Conservation (phyloP, 1,140 invertebrate genomes). For the Cydia strobilella region DNA sequence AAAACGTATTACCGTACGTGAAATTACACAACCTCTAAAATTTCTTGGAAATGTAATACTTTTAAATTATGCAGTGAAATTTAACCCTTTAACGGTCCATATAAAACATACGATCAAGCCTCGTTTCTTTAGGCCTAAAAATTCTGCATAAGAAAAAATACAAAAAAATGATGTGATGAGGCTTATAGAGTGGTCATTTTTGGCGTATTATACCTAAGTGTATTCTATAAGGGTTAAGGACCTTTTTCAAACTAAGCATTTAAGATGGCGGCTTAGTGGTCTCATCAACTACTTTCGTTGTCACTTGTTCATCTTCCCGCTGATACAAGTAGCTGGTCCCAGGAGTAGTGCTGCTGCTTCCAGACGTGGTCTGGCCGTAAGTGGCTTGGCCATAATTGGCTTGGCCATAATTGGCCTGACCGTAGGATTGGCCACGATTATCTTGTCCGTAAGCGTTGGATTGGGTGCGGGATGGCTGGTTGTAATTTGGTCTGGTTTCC, state of each 20-base stretch:
- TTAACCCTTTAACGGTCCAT: too few species aligned
- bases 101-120: too few species aligned
- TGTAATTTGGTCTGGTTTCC: neutral
- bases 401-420: conserved; percentile 39
- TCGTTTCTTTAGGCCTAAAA: too few species aligned
- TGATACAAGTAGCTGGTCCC: conserved; percentile 65
- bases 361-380: conserved; percentile 34
- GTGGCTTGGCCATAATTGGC: conserved; percentile 39
- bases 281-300: conserved; percentile 45
- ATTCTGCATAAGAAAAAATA: too few species aligned
- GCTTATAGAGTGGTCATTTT: too few species aligned
- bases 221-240: neutral
- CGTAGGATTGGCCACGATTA: conserved; percentile 33
- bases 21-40: too few species aligned
- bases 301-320: conserved; percentile 59
- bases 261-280: conserved; percentile 49
- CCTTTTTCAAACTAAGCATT: neutral
- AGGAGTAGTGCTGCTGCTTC: conserved; percentile 52
- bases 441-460: conserved; percentile 32
- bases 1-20: too few species aligned
- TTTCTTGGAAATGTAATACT: too few species aligned
- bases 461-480: conserved; percentile 18
- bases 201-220: too few species aligned
- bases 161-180: too few species aligned
- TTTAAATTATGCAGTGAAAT: too few species aligned